These are phyloP conservation scores for Butastur rufipennis DNA, from an alignment of 2,113 vertebrate species.

Conservation along the genomic window DNA sequence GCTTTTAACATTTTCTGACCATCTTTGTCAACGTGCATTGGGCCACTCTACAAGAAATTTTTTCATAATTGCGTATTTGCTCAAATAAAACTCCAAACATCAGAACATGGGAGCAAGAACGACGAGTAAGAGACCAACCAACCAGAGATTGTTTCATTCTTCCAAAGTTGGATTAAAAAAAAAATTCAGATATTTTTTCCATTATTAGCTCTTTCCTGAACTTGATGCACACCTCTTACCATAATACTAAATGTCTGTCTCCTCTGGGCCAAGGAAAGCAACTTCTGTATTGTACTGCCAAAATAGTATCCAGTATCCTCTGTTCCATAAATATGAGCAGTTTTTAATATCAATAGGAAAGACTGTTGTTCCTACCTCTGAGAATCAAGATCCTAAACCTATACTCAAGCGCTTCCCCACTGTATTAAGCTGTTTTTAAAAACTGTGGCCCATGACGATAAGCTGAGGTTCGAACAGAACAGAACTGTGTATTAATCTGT, in stretches of 20 bases:
- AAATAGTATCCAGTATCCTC: background rate
- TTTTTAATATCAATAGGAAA: background rate
- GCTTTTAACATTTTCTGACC: background rate
- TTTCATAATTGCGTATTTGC: background rate
- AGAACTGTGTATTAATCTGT: background rate
- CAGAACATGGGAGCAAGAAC: background rate
- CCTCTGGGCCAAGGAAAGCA: constrained; percentile 1
- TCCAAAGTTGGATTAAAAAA: background rate
- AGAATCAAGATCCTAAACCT: background rate
- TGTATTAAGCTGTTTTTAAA: background rate
- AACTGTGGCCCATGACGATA: background rate
- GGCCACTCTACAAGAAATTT: background rate
- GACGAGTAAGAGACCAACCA: background rate
- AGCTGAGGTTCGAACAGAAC: background rate
- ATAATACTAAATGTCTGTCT: background rate
- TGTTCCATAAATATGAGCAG: background rate
- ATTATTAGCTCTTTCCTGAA: background rate
- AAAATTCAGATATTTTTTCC: background rate
- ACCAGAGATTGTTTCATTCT: background rate
- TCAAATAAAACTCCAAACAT: background rate
- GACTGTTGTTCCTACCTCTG: background rate
- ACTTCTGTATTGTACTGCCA: background rate
- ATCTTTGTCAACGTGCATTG: background rate
- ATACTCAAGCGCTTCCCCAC: background rate
- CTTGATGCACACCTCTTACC: background rate